phyloP scores from a whole-genome alignment of 2,113 vertebrate genomes.

The Gallinago media region DNA sequence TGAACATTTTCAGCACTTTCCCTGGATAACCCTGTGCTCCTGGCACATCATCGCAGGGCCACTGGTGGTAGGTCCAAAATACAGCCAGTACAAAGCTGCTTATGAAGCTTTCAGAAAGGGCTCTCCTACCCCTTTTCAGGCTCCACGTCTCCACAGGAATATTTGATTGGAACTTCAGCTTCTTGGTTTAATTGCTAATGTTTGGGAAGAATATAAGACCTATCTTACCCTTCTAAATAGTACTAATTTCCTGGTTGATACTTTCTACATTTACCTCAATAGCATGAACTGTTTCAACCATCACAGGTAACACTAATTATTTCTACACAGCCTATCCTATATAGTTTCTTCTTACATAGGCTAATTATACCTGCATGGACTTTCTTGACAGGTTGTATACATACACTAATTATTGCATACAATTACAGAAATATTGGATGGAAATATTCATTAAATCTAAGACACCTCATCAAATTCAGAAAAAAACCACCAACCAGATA shows the following conservation, averaged over 20 bases:
- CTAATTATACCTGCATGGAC: not conserved
- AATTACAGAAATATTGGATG: not conserved
- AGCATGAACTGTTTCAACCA: not conserved
- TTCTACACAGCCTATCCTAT: not conserved
- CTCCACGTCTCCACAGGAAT: not conserved
- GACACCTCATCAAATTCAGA: not conserved
- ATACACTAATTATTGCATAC: not conserved
- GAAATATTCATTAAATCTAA: not conserved
- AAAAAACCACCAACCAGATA: not conserved
- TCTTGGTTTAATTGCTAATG: not conserved
- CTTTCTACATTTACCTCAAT: not conserved
- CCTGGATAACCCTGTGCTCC: not conserved
- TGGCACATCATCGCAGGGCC: accelerated
- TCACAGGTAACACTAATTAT: not conserved
- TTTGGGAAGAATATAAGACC: not conserved
- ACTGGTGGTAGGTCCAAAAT: not conserved
- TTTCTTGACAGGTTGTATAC: not conserved
- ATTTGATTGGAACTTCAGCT: not conserved
- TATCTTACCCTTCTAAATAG: not conserved
- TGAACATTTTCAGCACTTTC: not conserved
- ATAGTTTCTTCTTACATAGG: not conserved
- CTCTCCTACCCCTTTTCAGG: not conserved
- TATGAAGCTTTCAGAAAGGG: not conserved
- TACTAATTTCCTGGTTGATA: not conserved
- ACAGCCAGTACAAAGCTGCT: not conserved